A percentile compares a stretch with the other conserved stretches of the same genome.
phyloP scores from a whole-genome alignment of 2,113 vertebrate genomes.

The Nesoenas mayeri region DNA sequence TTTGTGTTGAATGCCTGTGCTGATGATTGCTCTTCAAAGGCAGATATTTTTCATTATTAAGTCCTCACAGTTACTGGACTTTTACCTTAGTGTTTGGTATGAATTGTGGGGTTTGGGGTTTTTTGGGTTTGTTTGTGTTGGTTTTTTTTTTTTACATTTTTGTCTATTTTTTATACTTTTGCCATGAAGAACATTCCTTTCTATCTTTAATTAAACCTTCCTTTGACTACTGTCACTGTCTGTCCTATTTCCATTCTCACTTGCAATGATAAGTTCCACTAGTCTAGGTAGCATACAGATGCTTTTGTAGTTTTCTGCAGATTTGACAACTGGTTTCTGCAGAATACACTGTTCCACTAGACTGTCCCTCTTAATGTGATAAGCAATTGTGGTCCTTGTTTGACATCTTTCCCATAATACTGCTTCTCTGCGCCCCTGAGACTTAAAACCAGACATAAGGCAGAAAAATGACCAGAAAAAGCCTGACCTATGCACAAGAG shows the following conservation, averaged over 20 bases:
- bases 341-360: background rate
- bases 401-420: background rate
- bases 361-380: background rate
- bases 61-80: background rate
- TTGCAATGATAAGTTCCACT: background rate
- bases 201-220: background rate
- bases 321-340: background rate
- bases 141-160: background rate
- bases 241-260: background rate
- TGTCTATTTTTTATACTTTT: background rate
- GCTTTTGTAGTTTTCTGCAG: constrained; percentile 5
- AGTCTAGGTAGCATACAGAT: background rate
- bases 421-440: background rate
- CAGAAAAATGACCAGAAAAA: background rate
- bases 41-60: background rate
- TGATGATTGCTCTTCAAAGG: background rate
- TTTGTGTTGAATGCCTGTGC: background rate
- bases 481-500: background rate
- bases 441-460: background rate
- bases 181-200: background rate
- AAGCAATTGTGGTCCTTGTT: background rate
- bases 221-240: background rate
- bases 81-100: background rate
- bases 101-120: background rate
- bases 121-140: no score